Percentiles rank a stretch among this genome's conserved stretches.
Conservation (phyloP, 1,140 invertebrate species). For the Lithobius niger region DNA sequence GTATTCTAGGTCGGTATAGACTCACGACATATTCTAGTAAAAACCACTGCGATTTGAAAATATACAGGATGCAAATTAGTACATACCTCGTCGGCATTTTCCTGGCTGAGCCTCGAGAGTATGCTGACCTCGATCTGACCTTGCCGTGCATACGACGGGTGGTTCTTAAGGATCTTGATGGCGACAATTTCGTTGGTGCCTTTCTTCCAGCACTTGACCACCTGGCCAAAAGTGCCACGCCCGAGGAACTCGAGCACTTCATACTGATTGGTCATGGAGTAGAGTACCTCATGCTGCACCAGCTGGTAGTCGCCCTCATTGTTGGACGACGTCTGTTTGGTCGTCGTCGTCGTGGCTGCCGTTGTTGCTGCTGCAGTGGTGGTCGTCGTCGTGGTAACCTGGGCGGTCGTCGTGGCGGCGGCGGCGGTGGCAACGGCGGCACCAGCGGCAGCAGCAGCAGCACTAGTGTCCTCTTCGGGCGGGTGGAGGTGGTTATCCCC, state of each 20-base stretch:
- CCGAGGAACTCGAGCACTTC: constrained; percentile 98
- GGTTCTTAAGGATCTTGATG: constrained; percentile 99
- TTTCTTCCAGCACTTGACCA: constrained; percentile 99
- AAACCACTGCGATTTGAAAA: background rate
- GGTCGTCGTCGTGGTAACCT: constrained; percentile 12
- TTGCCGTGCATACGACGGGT: constrained; percentile 98
- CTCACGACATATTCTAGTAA: too few species aligned
- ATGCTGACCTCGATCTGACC: constrained; percentile 99
- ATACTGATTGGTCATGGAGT: constrained; percentile 82
- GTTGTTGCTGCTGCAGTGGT: constrained; percentile 46
- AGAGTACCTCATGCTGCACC: constrained; percentile 95
- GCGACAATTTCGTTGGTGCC: constrained; percentile 99
- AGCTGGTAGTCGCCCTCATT: constrained; percentile 94
- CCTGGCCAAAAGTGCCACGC: constrained; percentile 96
- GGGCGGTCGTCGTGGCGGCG: constrained; percentile 11
- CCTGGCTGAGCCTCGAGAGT: constrained; percentile 89
- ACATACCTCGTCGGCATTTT: constrained; percentile 84
- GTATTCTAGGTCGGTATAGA: too few species aligned
- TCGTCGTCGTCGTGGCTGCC: constrained; percentile 46
- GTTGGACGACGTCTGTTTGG: constrained; percentile 35
- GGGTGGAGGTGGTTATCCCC: constrained; percentile 21
- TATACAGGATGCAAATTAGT: background rate
- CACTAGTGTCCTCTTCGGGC: constrained; percentile 22
- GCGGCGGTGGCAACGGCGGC: constrained; percentile 18
- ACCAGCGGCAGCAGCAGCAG: constrained; percentile 21